phyloP scores from a whole-genome alignment of 2,888 invertebrate genomes.

The Hyalella azteca region DNA sequence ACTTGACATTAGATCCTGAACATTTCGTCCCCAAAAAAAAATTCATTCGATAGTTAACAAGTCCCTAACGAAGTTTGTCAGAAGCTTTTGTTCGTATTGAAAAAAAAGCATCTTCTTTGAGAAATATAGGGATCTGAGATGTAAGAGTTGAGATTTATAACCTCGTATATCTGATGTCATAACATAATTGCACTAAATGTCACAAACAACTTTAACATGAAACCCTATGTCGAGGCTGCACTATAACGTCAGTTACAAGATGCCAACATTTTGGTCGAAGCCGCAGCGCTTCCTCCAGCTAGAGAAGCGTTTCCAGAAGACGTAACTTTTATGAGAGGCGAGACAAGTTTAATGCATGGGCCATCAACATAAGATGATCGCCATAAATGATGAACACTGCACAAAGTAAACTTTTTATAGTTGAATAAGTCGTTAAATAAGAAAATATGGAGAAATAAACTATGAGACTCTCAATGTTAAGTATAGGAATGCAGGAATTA shows the following conservation, averaged over 20 bases:
- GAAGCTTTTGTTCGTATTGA: too few species aligned
- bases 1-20: too few species aligned
- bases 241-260: neutral
- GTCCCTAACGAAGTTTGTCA: too few species aligned
- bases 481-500: too few species aligned
- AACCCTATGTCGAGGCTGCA: neutral
- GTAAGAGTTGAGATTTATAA: too few species aligned
- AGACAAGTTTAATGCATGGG: neutral
- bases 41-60: too few species aligned
- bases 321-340: neutral
- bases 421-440: constrained; percentile 26
- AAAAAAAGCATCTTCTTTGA: too few species aligned
- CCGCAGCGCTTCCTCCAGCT: constrained; percentile 5
- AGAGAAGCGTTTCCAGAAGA: neutral
- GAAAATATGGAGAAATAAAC: constrained; percentile 3
- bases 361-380: constrained; percentile 24
- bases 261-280: neutral
- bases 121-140: too few species aligned
- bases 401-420: constrained; percentile 5
- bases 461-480: neutral
- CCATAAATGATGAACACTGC: constrained; percentile 15
- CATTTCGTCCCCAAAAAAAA: too few species aligned
- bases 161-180: too few species aligned
- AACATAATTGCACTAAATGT: too few species aligned
- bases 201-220: too few species aligned